A percentile compares a stretch with the other conserved stretches of the same genome.
phyloP scores from a whole-genome alignment of 2,113 vertebrate genomes.

The Scomber colias region DNA sequence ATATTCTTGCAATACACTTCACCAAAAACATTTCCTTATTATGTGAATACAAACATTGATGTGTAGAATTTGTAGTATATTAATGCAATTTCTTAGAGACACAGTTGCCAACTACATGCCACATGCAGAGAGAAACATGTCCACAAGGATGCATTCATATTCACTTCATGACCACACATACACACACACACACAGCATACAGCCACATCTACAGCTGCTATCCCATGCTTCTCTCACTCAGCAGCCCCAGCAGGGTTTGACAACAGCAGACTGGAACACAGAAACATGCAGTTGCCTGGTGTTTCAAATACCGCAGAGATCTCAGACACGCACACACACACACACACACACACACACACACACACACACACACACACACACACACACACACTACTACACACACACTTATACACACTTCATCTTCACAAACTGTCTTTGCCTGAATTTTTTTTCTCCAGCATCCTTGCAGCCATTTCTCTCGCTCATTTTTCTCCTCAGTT shows the following conservation, averaged over 20 bases:
- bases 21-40: no score
- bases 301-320: constrained; percentile 55
- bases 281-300: constrained; percentile 48
- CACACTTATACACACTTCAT: background rate
- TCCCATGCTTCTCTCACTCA: constrained; percentile 17
- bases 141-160: background rate
- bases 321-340: background rate
- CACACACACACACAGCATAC: background rate
- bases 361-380: background rate
- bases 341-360: constrained; percentile 10
- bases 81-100: background rate
- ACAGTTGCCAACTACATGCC: background rate
- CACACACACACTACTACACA: constrained; percentile 2
- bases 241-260: constrained; percentile 63
- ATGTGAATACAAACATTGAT: background rate
- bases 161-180: background rate
- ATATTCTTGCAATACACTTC: no score
- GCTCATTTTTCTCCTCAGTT: constrained; percentile 24
- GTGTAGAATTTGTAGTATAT: background rate
- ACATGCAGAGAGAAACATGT: background rate
- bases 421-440: constrained; percentile 2
- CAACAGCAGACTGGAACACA: constrained; percentile 53
- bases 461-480: background rate
- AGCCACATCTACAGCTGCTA: constrained; percentile 43
- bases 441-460: background rate